Percentiles rank a stretch among this genome's conserved stretches.
These are phyloP conservation scores for Trypoxylon attenuatum DNA, from an alignment of 2,888 invertebrate genomes.

Conservation along the genomic window DNA sequence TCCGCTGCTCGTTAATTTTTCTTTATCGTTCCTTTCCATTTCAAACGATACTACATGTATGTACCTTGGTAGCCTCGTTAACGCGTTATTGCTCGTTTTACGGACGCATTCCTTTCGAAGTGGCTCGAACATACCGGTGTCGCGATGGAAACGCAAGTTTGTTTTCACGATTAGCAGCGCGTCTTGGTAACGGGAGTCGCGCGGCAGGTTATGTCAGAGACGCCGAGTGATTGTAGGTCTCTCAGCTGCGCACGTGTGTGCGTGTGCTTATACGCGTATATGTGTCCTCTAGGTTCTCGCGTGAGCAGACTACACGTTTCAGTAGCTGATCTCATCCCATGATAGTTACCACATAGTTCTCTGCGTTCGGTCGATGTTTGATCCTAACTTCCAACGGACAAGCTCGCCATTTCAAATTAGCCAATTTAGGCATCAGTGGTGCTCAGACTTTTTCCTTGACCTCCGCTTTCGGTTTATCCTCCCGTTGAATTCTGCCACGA, in stretches of 20 bases:
- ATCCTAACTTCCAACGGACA: too few relatives aligned
- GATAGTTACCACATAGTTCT: not conserved
- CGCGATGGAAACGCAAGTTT: not conserved
- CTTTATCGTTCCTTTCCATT: not conserved
- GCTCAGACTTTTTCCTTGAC: not conserved
- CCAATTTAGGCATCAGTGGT: conserved; percentile 1
- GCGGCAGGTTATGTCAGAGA: conserved; percentile 37
- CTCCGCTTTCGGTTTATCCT: too few relatives aligned
- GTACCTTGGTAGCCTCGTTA: too few relatives aligned
- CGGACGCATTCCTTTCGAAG: not conserved
- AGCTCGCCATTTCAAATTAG: conserved; percentile 7
- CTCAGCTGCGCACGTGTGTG: not conserved
- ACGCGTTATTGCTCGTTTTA: not conserved
- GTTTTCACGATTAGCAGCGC: not conserved
- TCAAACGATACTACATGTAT: not conserved
- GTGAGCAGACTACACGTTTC: conserved; percentile 8
- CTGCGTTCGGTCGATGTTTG: too few relatives aligned
- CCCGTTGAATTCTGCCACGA: not conserved
- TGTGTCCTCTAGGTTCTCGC: too few relatives aligned
- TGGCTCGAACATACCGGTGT: not conserved
- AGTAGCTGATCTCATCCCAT: conserved; percentile 28
- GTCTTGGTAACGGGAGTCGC: not conserved
- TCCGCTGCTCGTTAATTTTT: not conserved
- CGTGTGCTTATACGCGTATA: not conserved
- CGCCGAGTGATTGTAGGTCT: conserved; percentile 4